Conservation (phyloP, 2,797 vertebrate genomes). For the Melanotaenia trifasciata region DNA sequence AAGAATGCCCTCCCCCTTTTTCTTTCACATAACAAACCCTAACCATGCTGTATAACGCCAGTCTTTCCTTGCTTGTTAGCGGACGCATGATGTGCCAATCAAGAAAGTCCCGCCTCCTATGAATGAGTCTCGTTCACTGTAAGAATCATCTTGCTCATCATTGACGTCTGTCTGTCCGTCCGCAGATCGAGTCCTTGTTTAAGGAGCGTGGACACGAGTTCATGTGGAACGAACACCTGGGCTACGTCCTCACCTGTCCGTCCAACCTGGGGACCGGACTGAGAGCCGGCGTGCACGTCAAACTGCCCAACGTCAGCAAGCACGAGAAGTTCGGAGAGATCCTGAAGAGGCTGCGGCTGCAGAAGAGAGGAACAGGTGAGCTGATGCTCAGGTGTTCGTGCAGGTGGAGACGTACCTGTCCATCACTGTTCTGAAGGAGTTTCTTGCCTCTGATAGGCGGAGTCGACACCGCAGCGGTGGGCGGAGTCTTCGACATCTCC, state of each 20-base stretch:
- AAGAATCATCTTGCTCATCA: too few relatives aligned
- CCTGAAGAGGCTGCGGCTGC: conserved; percentile 91
- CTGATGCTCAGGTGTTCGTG: too few relatives aligned
- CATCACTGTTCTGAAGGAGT: not conserved
- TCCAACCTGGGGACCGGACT: too few relatives aligned
- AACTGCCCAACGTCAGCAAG: conserved; percentile 91
- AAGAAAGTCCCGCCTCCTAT: too few relatives aligned
- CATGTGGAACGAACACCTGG: too few relatives aligned
- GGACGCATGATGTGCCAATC: too few relatives aligned
- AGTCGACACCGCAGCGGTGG: conserved; percentile 95
- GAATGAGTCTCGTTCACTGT: too few relatives aligned
- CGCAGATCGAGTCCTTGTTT: conserved; percentile 91
- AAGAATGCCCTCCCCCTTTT: too few relatives aligned
- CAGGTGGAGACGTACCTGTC: not conserved
- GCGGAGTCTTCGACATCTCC: conserved; percentile 94
- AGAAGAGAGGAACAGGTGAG: conserved; percentile 95
- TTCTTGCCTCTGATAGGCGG: conserved; percentile 85
- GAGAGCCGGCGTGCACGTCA: conserved; percentile 82
- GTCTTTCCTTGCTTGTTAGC: too few relatives aligned
- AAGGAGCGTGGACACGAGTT: conserved; percentile 75
- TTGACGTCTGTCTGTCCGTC: conserved; percentile 45
- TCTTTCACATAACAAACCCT: too few relatives aligned
- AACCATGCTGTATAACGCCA: too few relatives aligned
- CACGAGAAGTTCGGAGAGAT: conserved; percentile 90
- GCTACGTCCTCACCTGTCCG: too few relatives aligned